Evolutionary conservation across 2,797 vertebrate species (phyloP).

Genomic region (Lithobates pipiens): DNA sequence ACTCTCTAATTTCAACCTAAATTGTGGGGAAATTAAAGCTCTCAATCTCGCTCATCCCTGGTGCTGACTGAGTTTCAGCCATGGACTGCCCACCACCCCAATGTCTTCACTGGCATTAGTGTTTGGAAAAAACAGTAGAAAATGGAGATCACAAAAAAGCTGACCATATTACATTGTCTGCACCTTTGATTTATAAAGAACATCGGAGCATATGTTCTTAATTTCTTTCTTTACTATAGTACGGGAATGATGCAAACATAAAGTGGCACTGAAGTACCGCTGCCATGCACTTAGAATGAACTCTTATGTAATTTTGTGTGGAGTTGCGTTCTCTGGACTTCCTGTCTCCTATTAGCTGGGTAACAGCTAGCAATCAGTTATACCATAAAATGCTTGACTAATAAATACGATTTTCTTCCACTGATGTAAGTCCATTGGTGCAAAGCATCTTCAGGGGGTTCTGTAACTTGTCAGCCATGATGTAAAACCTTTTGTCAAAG

Average conservation of each 20-base stretch:
- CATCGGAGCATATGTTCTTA: neutral
- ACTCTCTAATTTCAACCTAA: no score
- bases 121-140: no score
- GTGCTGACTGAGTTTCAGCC: no score
- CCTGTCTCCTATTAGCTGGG: neutral
- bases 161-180: no score
- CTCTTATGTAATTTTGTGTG: neutral
- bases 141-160: no score
- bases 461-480: conserved; percentile 22
- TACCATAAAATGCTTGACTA: neutral
- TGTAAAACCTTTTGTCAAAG: conserved; percentile 20
- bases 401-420: neutral
- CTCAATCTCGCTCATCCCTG: no score
- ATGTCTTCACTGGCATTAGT: neutral
- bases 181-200: neutral
- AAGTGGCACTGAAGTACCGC: neutral
- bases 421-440: neutral
- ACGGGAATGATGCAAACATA: neutral
- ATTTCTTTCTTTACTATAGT: neutral
- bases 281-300: neutral
- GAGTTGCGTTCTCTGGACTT: neutral
- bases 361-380: neutral
- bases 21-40: no score
- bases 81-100: neutral
- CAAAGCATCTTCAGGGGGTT: neutral